Conservation (phyloP, 2,888 invertebrate species). For the Nemotelus pantherinus region DNA sequence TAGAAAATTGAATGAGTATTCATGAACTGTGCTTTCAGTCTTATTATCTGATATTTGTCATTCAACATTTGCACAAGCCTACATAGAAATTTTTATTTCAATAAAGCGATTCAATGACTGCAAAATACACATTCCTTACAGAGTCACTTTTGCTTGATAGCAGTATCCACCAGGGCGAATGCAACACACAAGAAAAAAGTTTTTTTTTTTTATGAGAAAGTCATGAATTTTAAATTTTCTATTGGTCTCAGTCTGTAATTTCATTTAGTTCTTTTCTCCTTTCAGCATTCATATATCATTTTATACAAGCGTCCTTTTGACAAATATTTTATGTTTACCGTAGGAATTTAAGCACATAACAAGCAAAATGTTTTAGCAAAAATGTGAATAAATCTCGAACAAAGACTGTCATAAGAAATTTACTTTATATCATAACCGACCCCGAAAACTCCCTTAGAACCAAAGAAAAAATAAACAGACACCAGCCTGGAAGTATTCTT, state of each 20-base stretch:
- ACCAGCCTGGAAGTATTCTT: background rate
- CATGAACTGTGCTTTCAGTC: too few species aligned
- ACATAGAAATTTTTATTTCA: too few species aligned
- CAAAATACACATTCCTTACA: too few species aligned
- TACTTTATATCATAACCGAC: background rate
- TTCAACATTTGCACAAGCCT: too few species aligned
- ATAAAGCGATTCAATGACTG: too few species aligned
- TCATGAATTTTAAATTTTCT: background rate
- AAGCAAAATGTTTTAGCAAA: background rate
- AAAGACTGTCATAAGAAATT: background rate
- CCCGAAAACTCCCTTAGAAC: background rate
- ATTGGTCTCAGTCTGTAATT: background rate
- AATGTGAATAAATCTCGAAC: background rate
- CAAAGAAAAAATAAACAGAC: background rate
- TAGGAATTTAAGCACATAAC: background rate
- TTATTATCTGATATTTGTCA: too few species aligned
- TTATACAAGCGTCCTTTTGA: background rate
- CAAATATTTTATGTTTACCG: background rate
- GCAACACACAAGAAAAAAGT: too few species aligned
- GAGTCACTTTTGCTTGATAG: too few species aligned
- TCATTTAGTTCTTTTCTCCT: background rate
- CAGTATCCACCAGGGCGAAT: too few species aligned
- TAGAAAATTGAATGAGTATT: too few species aligned
- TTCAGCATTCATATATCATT: background rate
- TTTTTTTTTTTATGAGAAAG: background rate